A percentile compares a stretch with the other conserved stretches of the same genome.
Conservation (phyloP, 2,888 invertebrate species). For the Mimumesa dahlbomi region DNA sequence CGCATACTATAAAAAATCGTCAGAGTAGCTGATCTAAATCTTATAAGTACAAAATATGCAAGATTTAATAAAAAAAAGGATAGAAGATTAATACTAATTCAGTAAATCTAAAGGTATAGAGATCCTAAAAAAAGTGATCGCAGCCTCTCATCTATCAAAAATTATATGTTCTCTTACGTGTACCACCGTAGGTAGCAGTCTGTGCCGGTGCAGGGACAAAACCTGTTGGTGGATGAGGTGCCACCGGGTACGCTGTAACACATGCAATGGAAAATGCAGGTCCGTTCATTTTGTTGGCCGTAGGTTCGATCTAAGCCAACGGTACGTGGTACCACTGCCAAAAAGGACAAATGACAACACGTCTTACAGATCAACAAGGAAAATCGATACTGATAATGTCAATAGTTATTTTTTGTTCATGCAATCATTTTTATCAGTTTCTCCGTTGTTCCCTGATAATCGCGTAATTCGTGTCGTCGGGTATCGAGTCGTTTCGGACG, state of each 20-base stretch:
- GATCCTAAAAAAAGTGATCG: too few relatives aligned
- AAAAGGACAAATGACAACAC: constrained; percentile 63
- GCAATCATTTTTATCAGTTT: not conserved
- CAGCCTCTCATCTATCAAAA: too few relatives aligned
- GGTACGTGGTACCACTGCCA: constrained; percentile 77
- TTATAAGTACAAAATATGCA: too few relatives aligned
- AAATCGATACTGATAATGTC: not conserved
- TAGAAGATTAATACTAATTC: too few relatives aligned
- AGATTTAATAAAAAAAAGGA: too few relatives aligned
- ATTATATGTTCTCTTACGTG: constrained; percentile 45
- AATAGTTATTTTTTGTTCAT: not conserved
- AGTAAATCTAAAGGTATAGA: not conserved
- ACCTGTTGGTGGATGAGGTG: constrained; percentile 79
- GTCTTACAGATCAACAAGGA: constrained; percentile 26
- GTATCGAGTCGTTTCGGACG: constrained; percentile 57
- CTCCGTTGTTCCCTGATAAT: constrained; percentile 31
- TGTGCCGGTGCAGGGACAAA: constrained; percentile 79
- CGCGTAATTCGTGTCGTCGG: constrained; percentile 59
- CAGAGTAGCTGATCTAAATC: too few relatives aligned
- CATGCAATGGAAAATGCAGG: constrained; percentile 68
- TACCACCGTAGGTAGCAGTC: constrained; percentile 78
- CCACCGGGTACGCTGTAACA: constrained; percentile 80
- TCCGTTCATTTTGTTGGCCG: constrained; percentile 57
- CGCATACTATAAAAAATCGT: too few relatives aligned
- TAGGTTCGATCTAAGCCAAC: constrained; percentile 71